Evolutionary conservation across 2,113 vertebrate genomes (phyloP), one percentile per base, ranked within the genome.

Genomic region (Parus major): DNA sequence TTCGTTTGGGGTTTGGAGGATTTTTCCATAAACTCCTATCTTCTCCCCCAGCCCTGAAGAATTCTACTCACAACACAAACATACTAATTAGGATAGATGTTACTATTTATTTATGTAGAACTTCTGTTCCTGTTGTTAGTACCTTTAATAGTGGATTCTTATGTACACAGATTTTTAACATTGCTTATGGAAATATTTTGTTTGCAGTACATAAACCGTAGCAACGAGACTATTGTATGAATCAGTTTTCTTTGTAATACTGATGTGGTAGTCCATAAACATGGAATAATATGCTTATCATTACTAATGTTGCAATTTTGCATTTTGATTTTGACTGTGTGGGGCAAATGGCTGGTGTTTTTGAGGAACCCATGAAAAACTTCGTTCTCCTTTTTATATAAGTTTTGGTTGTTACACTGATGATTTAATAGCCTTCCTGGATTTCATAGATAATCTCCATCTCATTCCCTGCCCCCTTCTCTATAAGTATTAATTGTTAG

Each of bases 151-250:
- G 64, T 70, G 72, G 36, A 33, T 86, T 93, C 69, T 88, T 93
- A 63, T 31, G 86, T 63, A 33, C 4, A 10, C 78, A 33, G 8
- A 83, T 94, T 94, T 95, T 95, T 95, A 36, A 68, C 50, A 80
- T 94, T 90, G 31, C 55, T 76, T 86, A 61, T 80, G 66, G 79
- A 95, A 93, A 72, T 88, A 71, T 24, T 93, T 46, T 82, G 17
- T 53, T 70, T 69, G 24, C 44, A 70, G 8, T 71, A 64, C 23
- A 4, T 75, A 81, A 91, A 36, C 68, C 42, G 25, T 29, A 52
- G 42, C 23, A 31, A 80, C 64, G 81, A 21, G 27, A 78, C 55
- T 72, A 81, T 31, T 59, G 49, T 79, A 39, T 92, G 49, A 87
- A 75, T 79, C n/a, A 36, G 28, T 65, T 33, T 90, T 42, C 27